Evolutionary conservation across 1,140 invertebrate genomes (phyloP), one percentile per base, ranked within the genome.

Genomic region (Heliconius nattereri): DNA sequence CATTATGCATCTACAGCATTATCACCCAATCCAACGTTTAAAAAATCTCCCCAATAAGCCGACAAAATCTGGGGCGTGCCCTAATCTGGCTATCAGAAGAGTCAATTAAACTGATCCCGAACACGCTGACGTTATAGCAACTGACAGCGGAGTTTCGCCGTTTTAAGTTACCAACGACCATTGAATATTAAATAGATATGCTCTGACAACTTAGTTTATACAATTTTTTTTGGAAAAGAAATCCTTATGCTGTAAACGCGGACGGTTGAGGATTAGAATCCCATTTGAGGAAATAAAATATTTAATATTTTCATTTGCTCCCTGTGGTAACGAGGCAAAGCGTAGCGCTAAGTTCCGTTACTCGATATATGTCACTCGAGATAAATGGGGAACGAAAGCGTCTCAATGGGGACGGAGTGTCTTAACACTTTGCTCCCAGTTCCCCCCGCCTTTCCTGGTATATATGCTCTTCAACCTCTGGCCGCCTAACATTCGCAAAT

Each of bases 41-140:
- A 73, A 79, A 79, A 75, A 71, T 73, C 54, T 71, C 40, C 74
- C 79, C 60, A 73, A 76, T 80, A 80, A 76, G 35, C 52, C 52
- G 78, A 45, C 71, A 72, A 76, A 79, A 80, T 73, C 79, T 75
- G 75, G 79, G 71, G 73, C 57, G 75, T 76, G 23, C 37, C 40
- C 45, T 84, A 86, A 86, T 86, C 83, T 75, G 80, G 73, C 83
- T 72, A 84, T 78, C 83, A 81, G 82, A 80, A 54, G 79, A 80
- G 81, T 84, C 85, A 85, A 84, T 84, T 84, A 84, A 83, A 84
- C 74, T 76, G 79, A 79, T 78, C 80, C 71, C 71, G 78, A 37
- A 60, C 74, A 60, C 79, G 74, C 54, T 70, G 76, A 77, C 79
- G 40, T 75, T 49, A 73, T 72, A 70, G 75, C 54, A 74, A 77